Evolutionary conservation across 2,888 invertebrate species (phyloP), one percentile per base, ranked within the genome.

Genomic region (Eulithis prunata): DNA sequence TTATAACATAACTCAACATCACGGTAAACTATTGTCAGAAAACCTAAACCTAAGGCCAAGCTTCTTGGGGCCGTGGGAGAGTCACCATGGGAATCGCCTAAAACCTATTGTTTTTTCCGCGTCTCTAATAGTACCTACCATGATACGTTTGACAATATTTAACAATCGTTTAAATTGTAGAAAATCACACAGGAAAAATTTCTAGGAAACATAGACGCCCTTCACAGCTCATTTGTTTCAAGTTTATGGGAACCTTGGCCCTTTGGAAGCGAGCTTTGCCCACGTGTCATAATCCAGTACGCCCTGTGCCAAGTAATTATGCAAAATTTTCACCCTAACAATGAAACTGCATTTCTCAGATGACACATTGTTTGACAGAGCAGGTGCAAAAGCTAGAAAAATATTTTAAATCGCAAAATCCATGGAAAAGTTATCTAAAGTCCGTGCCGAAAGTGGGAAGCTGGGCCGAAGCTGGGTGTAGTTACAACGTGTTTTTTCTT

Each of bases 21-120:
- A 61, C 45, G 53, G 36, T 46, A 2, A 12, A 8, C 6, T 13
- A 1, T 54, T 61, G 46, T 54, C n/a, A 47, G 45, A 14, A 54
- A 46, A 54, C 14, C 21, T 7, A 53, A 47, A 32, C 41, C 60
- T 70, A 64, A 65, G 62, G 62, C 65, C 71, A 69, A 71, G 79
- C 83, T 79, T 79, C 62, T 28, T 3, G 74, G 76, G 85, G 86
- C 86, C 86, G 86, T 86, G 86, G 66, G 86, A 86, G 63, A 57
- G 38, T 32, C 59, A 21, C 75, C 80, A 76, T 85, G 85, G 80
- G 86, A 85, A 85, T 75, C 75, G 62, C 76, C 77, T 76, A 71
- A 79, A 78, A 79, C 75, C 74, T n/a, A 82, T 82, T 79, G 79
- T 83, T 79, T 80, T 77, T 76, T 73, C 68, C 38, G 54, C 11